phyloP scores from a whole-genome alignment of 2,888 invertebrate species.

The Caenorhabditis panamensis region DNA sequence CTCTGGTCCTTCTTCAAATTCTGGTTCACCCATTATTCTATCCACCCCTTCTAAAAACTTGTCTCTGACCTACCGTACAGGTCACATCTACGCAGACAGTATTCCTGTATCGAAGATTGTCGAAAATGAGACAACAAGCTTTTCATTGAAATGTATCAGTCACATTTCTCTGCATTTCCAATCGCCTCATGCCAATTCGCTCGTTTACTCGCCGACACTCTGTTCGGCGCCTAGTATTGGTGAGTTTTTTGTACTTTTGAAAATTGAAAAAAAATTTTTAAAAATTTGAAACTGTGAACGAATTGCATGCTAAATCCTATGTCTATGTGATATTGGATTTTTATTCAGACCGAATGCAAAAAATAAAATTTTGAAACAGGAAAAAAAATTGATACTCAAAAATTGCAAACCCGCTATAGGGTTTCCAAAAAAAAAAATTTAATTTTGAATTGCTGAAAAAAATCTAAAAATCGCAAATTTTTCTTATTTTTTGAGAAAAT shows the following conservation, averaged over 20 bases:
- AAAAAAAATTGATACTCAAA: no score
- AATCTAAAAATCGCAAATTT: no score
- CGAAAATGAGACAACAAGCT: conserved; percentile 56
- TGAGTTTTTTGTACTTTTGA: conserved; percentile 33
- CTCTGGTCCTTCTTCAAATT: conserved; percentile 6
- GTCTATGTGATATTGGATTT: no score
- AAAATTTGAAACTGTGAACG: no score
- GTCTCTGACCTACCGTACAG: conserved; percentile 41
- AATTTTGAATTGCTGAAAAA: no score
- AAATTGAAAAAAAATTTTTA: neutral
- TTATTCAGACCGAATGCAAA: no score
- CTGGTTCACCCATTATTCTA: conserved; percentile 23
- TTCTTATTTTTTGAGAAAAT: no score
- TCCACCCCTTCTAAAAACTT: conserved; percentile 51
- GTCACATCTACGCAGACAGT: conserved; percentile 50
- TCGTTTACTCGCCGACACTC: conserved; percentile 70
- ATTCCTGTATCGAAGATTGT: conserved; percentile 54
- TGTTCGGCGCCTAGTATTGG: conserved; percentile 58
- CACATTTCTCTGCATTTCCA: conserved; percentile 67
- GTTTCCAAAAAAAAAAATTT: no score
- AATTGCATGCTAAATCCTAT: no score
- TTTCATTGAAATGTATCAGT: conserved; percentile 63
- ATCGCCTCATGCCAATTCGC: conserved; percentile 61
- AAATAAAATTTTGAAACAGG: neutral
- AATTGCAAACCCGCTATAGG: no score